Base-by-base conservation (phyloP, 2,113 vertebrate species). In the Gadus macrocephalus region DNA sequence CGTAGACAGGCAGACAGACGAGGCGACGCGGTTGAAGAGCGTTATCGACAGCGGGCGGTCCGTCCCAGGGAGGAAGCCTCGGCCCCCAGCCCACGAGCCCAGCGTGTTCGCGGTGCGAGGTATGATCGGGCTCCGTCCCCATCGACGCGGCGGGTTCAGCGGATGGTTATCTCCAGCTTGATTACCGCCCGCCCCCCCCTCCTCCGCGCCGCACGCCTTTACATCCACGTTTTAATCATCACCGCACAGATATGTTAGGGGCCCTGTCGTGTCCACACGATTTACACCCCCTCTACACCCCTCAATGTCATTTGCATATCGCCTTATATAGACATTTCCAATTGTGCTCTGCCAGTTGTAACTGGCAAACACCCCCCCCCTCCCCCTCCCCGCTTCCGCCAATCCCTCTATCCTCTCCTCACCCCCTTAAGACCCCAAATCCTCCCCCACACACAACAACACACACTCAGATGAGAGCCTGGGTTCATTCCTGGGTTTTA, bases 301-400 rank as follows among this genome's bases (percentile, higher is more conserved):
- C 31, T 91, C 91, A 89, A 78, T 76, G 15, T 64, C 81, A 91
- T 92, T 92, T 91, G 91, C 91, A 90, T 92, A 88, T 88, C 88
- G 77, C 89, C 90, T 89, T 91, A 91, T 92, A 91, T 87, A 88
- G 87, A 88, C 83, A 89, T 90, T 91, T 92, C 81, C 90, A 90
- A 91, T 91, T 90, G 89, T 90, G 80, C 74, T 81, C 78, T 78
- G 38, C 53, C 78, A 84, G 86, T 81, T 82, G 85, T 86, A 83
- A 77, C 77, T 69, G 66, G 53, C 64, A 80, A 84, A 86, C 86
- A 88, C 84, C 84, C 25, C 2, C 25, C 25, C 25, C 20, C 20
- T 1, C 20, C 20, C 20, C 25, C 25, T 25, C 25, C 25, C 79
- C 78, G 68, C 79, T 75, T 83, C 83, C 85, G 86, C 86, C 77